phyloP scores from a whole-genome alignment of 2,113 vertebrate genomes.

The Synchiropus splendidus region DNA sequence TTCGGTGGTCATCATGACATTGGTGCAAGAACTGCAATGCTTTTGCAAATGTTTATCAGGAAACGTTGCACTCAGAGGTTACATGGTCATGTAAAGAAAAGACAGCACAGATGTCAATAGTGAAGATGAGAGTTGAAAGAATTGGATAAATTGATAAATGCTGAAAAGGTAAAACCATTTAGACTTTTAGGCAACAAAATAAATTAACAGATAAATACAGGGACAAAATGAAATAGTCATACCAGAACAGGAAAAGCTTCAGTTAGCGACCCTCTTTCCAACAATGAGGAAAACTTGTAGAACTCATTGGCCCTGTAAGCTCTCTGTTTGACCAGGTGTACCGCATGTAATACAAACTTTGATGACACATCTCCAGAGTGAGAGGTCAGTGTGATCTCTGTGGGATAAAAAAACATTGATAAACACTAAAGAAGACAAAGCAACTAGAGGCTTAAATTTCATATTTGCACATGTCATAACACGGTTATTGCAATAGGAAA shows the following conservation, averaged over 20 bases:
- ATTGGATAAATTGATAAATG: too few species aligned
- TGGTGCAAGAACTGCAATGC: too few species aligned
- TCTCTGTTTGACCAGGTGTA: slow-evolving; percentile 90
- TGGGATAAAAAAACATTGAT: slow-evolving; percentile 8
- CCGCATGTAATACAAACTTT: slow-evolving; percentile 93
- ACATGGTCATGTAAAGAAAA: neutral
- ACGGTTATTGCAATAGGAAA: neutral
- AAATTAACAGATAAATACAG: too few species aligned
- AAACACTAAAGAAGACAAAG: neutral
- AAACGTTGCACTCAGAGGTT: too few species aligned
- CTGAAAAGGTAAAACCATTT: too few species aligned
- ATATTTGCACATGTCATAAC: too few species aligned
- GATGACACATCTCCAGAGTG: slow-evolving; percentile 88
- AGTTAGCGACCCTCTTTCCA: slow-evolving; percentile 84
- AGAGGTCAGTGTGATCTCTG: slow-evolving; percentile 87
- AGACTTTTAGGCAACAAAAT: too few species aligned
- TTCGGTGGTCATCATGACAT: neutral
- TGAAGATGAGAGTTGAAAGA: too few species aligned
- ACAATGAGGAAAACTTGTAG: slow-evolving; percentile 91
- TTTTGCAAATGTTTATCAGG: too few species aligned
- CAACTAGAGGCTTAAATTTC: neutral
- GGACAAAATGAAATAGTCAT: slow-evolving; percentile 12
- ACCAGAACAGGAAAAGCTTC: slow-evolving; percentile 94
- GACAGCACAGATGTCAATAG: too few species aligned
- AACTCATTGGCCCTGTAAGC: slow-evolving; percentile 94